These are phyloP conservation scores for Lagocephalus sceleratus DNA, from an alignment of 2,797 vertebrate species.

Conservation along the genomic window DNA sequence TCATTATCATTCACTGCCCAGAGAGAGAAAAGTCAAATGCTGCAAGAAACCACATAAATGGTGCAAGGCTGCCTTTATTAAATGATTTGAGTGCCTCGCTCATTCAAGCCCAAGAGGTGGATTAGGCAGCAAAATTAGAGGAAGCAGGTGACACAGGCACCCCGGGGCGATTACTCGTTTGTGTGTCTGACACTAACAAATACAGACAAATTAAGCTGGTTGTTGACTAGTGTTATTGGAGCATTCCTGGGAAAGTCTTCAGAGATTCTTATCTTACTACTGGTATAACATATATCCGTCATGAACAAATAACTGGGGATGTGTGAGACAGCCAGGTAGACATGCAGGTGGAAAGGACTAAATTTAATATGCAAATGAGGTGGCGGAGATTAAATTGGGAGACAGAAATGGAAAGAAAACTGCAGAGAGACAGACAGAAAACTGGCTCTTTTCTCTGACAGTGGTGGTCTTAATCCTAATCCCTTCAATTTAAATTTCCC, in stretches of 20 bases:
- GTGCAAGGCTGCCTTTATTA: too few relatives aligned
- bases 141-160: slow-evolving; percentile 44
- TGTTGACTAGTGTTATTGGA: slow-evolving; percentile 15
- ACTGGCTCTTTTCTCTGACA: not conserved
- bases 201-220: slow-evolving; percentile 11
- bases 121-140: slow-evolving; percentile 37
- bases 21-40: too few relatives aligned
- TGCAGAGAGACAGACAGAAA: not conserved
- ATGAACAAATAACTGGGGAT: not conserved
- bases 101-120: slow-evolving; percentile 7
- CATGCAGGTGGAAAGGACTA: not conserved
- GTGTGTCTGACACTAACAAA: slow-evolving; percentile 15
- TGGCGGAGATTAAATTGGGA: slow-evolving; percentile 8
- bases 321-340: not conserved
- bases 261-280: too few relatives aligned
- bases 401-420: slow-evolving; percentile 1
- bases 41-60: too few relatives aligned
- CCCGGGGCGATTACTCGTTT: slow-evolving; percentile 40
- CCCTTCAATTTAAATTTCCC: slow-evolving; percentile 18
- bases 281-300: slow-evolving; percentile 5
- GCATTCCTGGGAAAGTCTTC: not conserved
- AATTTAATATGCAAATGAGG: not conserved
- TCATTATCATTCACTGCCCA: too few relatives aligned
- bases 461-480: slow-evolving; percentile 23
- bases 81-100: too few relatives aligned